Percentiles rank a stretch among this genome's conserved stretches.
These are phyloP conservation scores for Propithecus perrieri DNA, from an alignment of 2,797 vertebrate genomes.

Conservation along the genomic window DNA sequence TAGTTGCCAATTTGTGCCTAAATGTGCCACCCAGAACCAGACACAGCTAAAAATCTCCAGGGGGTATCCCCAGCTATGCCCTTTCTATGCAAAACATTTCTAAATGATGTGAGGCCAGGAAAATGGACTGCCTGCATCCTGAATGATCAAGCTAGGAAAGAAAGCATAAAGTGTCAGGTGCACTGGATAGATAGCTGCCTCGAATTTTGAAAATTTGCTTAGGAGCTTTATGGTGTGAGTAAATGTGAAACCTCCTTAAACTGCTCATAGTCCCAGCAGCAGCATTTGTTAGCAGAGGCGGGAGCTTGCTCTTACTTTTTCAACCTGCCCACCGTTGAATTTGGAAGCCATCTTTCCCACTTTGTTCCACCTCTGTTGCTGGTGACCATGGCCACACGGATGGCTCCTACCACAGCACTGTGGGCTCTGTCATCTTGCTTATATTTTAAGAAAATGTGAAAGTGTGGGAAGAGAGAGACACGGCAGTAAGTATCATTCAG, in stretches of 20 bases:
- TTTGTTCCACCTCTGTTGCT: neutral
- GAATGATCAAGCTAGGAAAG: neutral
- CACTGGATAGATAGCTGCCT: neutral
- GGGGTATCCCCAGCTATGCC: rapidly evolving
- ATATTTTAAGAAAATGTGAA: neutral
- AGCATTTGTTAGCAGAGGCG: neutral
- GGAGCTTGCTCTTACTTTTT: neutral
- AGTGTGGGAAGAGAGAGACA: neutral
- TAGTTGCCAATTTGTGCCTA: neutral
- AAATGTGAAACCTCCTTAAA: neutral
- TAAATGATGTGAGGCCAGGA: neutral
- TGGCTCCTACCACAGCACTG: neutral
- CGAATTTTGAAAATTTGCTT: neutral
- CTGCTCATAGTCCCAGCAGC: neutral
- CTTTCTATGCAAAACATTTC: neutral
- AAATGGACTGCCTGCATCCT: neutral
- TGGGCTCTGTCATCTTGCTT: neutral
- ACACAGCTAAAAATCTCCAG: neutral
- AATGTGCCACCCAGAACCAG: neutral
- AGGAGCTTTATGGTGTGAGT: neutral
- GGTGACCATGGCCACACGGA: neutral
- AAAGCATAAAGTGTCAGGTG: neutral
- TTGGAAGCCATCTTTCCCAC: neutral
- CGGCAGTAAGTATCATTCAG: neutral
- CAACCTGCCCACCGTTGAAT: neutral